Evolutionary conservation across 2,113 vertebrate genomes (phyloP).

Genomic region (Ahaetulla prasina): DNA sequence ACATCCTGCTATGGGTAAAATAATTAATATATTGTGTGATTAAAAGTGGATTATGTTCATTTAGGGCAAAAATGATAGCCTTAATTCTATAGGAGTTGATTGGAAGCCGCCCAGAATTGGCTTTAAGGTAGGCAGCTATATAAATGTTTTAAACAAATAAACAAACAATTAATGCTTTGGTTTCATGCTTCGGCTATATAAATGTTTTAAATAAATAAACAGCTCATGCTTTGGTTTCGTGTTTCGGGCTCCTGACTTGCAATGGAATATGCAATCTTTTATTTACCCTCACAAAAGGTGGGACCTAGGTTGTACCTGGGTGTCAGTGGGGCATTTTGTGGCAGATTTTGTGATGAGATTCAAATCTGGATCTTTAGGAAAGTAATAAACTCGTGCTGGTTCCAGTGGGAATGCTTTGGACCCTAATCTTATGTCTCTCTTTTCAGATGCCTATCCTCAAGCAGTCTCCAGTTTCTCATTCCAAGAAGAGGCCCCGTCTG

Average conservation of each 20-base stretch:
- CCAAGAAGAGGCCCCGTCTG: constrained; percentile 54
- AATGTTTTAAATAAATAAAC: background rate
- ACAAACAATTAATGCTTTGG: background rate
- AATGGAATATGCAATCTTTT: background rate
- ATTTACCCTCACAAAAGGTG: background rate
- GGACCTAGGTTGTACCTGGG: background rate
- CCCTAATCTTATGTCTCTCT: background rate
- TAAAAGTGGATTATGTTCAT: background rate
- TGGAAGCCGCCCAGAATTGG: background rate
- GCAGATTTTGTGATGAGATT: background rate
- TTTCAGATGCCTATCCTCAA: constrained; percentile 79
- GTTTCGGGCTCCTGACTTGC: background rate
- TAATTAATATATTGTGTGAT: background rate
- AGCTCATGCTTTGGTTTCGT: background rate
- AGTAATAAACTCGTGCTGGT: background rate
- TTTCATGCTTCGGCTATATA: background rate
- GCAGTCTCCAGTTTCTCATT: constrained; percentile 54
- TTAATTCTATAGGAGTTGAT: background rate
- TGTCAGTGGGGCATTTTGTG: background rate
- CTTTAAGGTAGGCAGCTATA: background rate
- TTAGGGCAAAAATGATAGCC: background rate
- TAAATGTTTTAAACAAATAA: background rate
- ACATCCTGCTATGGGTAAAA: background rate
- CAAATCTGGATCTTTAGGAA: background rate
- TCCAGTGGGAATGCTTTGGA: background rate